Conservation (phyloP, 2,797 vertebrate species). For the Sebastolobus altivelis region DNA sequence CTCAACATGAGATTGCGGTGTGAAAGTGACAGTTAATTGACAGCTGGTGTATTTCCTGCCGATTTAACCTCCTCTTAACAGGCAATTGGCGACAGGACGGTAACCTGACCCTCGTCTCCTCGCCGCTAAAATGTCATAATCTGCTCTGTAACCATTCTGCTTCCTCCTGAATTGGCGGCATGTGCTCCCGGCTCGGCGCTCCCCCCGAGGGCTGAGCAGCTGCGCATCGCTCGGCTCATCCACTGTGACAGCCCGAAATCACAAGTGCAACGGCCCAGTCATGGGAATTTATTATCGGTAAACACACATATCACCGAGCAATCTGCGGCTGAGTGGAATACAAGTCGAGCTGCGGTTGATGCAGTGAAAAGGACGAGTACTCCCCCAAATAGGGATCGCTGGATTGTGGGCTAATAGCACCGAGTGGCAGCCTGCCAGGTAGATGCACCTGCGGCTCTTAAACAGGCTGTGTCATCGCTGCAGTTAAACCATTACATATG, state of each 20-base stretch:
- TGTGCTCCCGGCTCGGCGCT: slow-evolving; percentile 71
- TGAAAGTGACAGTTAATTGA: slow-evolving; percentile 57
- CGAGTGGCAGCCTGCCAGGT: slow-evolving; percentile 71
- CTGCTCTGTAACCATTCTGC: slow-evolving; percentile 79
- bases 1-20: slow-evolving; percentile 2
- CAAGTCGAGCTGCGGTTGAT: slow-evolving; percentile 46
- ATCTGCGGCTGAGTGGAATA: slow-evolving; percentile 65
- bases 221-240: slow-evolving; percentile 82
- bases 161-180: slow-evolving; percentile 80
- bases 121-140: slow-evolving; percentile 79
- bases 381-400: slow-evolving; percentile 58
- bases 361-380: slow-evolving; percentile 63
- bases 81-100: slow-evolving; percentile 80
- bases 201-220: slow-evolving; percentile 80
- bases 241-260: slow-evolving; percentile 71
- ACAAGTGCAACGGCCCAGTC: slow-evolving; percentile 71
- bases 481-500: slow-evolving; percentile 36
- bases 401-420: slow-evolving; percentile 66
- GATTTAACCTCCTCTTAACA: slow-evolving; percentile 85
- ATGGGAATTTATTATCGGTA: slow-evolving; percentile 66
- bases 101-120: slow-evolving; percentile 88
- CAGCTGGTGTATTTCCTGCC: slow-evolving; percentile 83
- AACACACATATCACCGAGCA: slow-evolving; percentile 74
- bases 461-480: slow-evolving; percentile 44
- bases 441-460: slow-evolving; percentile 68